Evolutionary conservation across 2,113 vertebrate species (phyloP).

Genomic region (Tychaedon coryphoeus): DNA sequence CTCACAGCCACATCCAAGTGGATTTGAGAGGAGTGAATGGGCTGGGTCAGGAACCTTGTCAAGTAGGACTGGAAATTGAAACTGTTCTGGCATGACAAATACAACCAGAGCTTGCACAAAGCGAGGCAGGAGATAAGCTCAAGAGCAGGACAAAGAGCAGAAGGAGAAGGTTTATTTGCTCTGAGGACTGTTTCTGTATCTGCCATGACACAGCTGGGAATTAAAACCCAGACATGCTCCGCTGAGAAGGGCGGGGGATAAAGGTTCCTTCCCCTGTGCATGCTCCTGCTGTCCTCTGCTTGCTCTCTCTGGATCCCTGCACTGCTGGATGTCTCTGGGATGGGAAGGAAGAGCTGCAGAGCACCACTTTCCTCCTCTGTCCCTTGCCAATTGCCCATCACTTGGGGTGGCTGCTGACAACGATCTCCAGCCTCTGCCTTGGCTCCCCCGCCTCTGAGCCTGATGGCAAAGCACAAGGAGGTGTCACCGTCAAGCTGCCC

Average conservation of each 20-base stretch:
- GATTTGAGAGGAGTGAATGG: neutral
- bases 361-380: neutral
- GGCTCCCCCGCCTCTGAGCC: neutral
- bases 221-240: neutral
- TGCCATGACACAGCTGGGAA: neutral
- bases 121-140: neutral
- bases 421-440: neutral
- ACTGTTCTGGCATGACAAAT: neutral
- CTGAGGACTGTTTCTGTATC: neutral
- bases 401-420: neutral
- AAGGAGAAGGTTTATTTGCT: neutral
- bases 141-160: neutral
- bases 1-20: neutral
- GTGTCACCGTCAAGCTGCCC: neutral
- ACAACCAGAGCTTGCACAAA: neutral
- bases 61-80: neutral
- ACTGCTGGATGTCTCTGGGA: neutral
- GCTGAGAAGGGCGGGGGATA: neutral
- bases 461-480: neutral
- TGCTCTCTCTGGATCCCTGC: neutral
- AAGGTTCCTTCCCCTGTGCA: neutral
- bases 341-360: neutral
- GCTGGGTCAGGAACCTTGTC: neutral
- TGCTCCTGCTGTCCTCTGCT: neutral
- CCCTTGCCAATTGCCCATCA: rapidly evolving